Percentiles rank a stretch among this genome's conserved stretches.
phyloP scores from a whole-genome alignment of 2,888 invertebrate genomes.

The Helicoverpa assulta region DNA sequence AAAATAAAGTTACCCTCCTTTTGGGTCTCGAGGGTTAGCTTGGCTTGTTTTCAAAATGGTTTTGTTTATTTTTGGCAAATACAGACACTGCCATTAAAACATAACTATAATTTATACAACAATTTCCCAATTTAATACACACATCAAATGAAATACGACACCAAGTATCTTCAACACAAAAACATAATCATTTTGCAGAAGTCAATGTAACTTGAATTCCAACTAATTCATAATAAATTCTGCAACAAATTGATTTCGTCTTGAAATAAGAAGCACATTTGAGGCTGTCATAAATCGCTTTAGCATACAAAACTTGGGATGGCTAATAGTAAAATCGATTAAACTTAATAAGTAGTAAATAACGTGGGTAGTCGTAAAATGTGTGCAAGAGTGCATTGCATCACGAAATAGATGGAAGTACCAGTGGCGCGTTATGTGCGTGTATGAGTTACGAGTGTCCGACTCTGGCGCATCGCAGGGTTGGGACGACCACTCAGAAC shows the following conservation, averaged over 20 bases:
- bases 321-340: conserved; percentile 51
- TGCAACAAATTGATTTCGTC: neutral
- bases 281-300: conserved; percentile 8
- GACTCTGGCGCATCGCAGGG: conserved; percentile 57
- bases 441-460: conserved; percentile 61
- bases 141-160: neutral
- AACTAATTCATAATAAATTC: neutral
- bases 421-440: conserved; percentile 46
- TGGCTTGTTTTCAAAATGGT: too few relatives aligned
- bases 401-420: conserved; percentile 59
- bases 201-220: too few relatives aligned
- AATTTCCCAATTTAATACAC: too few relatives aligned
- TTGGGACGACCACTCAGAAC: conserved; percentile 18
- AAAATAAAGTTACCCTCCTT: neutral
- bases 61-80: too few relatives aligned
- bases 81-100: too few relatives aligned
- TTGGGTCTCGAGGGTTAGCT: neutral
- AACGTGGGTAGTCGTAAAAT: conserved; percentile 53
- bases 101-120: too few relatives aligned
- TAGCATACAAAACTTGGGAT: conserved; percentile 19
- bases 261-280: conserved; percentile 2
- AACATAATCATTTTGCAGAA: neutral
- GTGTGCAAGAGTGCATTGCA: conserved; percentile 63
- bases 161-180: neutral
- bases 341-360: conserved; percentile 59